These are phyloP conservation scores for Gavialis gangeticus DNA, from an alignment of 2,113 vertebrate genomes.

Conservation along the genomic window DNA sequence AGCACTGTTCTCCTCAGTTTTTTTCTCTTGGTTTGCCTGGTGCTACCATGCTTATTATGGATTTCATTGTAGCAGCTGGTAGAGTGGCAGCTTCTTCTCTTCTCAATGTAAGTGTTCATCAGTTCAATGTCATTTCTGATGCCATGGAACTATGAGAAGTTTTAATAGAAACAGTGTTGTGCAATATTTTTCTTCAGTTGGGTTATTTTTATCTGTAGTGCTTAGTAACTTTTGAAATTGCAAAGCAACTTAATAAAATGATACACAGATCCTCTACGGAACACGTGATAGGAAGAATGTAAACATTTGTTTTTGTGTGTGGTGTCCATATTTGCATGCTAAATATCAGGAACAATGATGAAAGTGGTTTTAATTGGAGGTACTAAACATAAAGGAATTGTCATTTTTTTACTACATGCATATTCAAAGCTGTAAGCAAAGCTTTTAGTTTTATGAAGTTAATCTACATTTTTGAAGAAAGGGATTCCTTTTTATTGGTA, in stretches of 20 bases:
- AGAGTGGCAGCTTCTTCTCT: conserved; percentile 95
- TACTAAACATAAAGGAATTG: neutral
- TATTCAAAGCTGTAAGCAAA: neutral
- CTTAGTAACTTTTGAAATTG: neutral
- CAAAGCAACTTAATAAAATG: neutral
- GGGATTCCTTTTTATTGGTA: neutral
- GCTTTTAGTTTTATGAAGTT: neutral
- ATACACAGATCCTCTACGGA: neutral
- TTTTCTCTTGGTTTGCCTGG: conserved; percentile 97
- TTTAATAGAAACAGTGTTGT: conserved; percentile 6
- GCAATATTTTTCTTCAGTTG: neutral
- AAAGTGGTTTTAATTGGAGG: neutral
- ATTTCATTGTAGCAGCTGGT: conserved; percentile 96
- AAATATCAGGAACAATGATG: neutral
- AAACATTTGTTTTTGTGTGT: neutral
- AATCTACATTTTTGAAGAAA: neutral
- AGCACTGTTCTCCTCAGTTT: conserved; percentile 98
- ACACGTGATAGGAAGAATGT: neutral
- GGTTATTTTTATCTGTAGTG: neutral
- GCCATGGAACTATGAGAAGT: neutral
- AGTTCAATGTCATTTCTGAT: conserved; percentile 29
- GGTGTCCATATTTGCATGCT: neutral
- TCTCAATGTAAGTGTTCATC: conserved; percentile 89
- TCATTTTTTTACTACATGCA: neutral
- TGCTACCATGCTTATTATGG: conserved; percentile 97